These are phyloP conservation scores for Drosophila quinaria DNA, from an alignment of 2,888 invertebrate species.

Conservation along the genomic window DNA sequence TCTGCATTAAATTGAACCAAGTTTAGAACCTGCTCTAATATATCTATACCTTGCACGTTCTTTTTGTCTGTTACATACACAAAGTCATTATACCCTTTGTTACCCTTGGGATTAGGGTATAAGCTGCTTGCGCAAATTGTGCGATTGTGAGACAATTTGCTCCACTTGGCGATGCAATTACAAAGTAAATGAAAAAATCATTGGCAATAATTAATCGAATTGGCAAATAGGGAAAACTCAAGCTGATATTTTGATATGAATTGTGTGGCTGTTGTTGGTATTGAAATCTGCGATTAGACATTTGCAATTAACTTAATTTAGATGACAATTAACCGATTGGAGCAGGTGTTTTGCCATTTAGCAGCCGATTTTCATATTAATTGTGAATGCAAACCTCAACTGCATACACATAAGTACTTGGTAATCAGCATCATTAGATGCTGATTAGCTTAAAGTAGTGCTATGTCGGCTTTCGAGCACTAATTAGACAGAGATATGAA, in stretches of 20 bases:
- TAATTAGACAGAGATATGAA: constrained; percentile 60
- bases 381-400: constrained; percentile 9
- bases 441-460: constrained; percentile 15
- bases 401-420: constrained; percentile 16
- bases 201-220: constrained; percentile 57
- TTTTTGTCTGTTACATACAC: background rate
- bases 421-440: constrained; percentile 30
- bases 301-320: constrained; percentile 50
- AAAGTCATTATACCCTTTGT: background rate
- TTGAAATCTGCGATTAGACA: constrained; percentile 32
- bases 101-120: constrained; percentile 7
- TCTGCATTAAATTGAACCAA: too few relatives aligned
- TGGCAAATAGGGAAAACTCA: constrained; percentile 55
- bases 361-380: constrained; percentile 3
- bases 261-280: background rate
- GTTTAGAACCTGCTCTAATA: background rate
- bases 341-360: constrained; percentile 13
- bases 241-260: constrained; percentile 24
- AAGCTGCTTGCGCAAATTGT: constrained; percentile 28
- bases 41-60: background rate
- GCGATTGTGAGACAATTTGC: constrained; percentile 36
- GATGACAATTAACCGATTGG: constrained; percentile 61
- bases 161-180: constrained; percentile 55
- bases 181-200: constrained; percentile 27
- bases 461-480: constrained; percentile 37